Evolutionary conservation across 2,113 vertebrate species (phyloP).

Genomic region (Neopipo cinnamomea): DNA sequence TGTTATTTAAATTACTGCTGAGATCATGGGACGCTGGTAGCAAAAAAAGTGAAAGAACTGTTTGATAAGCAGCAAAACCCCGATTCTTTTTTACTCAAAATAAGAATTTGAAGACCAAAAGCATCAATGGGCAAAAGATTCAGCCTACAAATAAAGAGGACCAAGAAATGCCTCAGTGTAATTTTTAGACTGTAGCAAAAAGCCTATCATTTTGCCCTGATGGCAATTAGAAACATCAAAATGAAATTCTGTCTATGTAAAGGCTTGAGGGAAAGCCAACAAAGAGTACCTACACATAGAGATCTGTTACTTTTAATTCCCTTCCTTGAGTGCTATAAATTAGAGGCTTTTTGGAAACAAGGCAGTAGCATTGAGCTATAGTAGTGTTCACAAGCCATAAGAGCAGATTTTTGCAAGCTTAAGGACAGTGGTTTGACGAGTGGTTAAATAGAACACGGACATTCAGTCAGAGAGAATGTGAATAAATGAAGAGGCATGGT

Average conservation of each 20-base stretch:
- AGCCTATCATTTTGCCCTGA: background rate
- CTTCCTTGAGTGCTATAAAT: background rate
- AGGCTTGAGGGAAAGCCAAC: background rate
- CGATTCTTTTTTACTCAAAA: background rate
- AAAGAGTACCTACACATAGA: background rate
- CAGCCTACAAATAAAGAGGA: background rate
- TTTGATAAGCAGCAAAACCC: background rate
- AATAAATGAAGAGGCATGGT: background rate
- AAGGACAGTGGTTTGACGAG: background rate
- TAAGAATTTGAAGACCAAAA: background rate
- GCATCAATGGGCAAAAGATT: background rate
- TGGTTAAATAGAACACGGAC: background rate
- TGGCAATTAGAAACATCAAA: background rate
- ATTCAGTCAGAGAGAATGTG: background rate
- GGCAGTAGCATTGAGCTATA: background rate
- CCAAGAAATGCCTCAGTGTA: background rate
- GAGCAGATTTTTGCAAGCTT: background rate
- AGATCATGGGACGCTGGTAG: background rate
- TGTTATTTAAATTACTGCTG: background rate
- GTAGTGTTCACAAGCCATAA: background rate
- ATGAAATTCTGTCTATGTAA: background rate
- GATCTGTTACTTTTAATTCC: background rate
- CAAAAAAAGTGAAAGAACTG: background rate
- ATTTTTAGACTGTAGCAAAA: background rate
- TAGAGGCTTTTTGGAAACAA: background rate